Evolutionary conservation across 2,797 vertebrate species (phyloP), one percentile per base, ranked within the genome.

Genomic region (Lagodon rhomboides): DNA sequence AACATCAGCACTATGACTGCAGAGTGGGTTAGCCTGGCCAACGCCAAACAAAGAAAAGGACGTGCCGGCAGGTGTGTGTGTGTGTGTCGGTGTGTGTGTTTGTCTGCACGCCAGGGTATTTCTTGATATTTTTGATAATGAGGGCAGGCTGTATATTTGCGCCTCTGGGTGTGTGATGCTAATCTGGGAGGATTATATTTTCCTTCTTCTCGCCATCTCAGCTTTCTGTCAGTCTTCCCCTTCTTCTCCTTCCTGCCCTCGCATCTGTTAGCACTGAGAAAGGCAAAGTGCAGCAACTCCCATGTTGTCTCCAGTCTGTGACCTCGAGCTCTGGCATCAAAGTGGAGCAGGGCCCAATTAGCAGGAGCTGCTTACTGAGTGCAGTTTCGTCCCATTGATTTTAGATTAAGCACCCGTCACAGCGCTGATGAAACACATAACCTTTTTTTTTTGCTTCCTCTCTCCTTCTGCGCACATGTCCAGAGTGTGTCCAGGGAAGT

Each of bases 1-100:
- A 99, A 98, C 94, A 99, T 99, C 79, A 98, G 97, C 88, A 99
- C 98, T 0, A 97, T 99, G 98, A 93, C 96, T 1, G 97, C 97
- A 0, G 98, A 99, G 91, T 99, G 98, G 98, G 98, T 99, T 68
- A 99, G 98, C 90, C 94, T 97, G 88, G 98, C 98, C 53, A 99
- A 99, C 11, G 97, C 97, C 87, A 99, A 99, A 80, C 98, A 99
- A 92, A 96, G 98, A 93, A 99, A 96, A 91, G 98, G 98, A 4
- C 96, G 98, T 11, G 98, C 98, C 3, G 98, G 98, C 85, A 98
- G 98, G 12, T 50, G 98, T 99, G 66, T 20, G 91, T 82, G 27
- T 68, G 12, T 50, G 98, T 99, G 67, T n/a, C 89, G 80, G 34
- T 70, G 30, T 30, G 25, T 20, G 47, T 51, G 56, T 46, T 47